phyloP scores from a whole-genome alignment of 1,140 invertebrate species.

The Eubasilissa regina region DNA sequence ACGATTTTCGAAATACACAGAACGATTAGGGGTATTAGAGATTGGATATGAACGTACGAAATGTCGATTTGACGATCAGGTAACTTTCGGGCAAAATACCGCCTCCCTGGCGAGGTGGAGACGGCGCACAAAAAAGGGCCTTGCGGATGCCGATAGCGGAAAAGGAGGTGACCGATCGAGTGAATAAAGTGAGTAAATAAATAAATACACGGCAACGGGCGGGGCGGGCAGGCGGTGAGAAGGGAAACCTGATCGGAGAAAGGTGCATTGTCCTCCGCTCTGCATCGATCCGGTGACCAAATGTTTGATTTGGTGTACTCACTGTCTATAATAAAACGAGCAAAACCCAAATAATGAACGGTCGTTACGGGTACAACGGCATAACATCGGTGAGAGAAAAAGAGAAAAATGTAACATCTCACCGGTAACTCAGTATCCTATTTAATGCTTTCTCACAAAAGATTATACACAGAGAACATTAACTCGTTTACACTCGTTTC shows the following conservation, averaged over 20 bases:
- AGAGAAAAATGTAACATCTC: no score
- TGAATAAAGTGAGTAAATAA: constrained; percentile 26
- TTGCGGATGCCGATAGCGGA: constrained; percentile 25
- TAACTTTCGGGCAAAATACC: neutral
- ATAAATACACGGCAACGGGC: neutral
- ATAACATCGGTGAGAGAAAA: no score
- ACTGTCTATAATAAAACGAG: neutral
- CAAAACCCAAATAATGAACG: neutral
- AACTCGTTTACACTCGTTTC: no score
- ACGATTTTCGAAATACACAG: no score
- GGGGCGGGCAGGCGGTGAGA: neutral
- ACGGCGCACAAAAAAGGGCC: constrained; percentile 10
- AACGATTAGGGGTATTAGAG: no score
- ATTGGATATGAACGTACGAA: no score
- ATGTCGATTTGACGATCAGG: no score
- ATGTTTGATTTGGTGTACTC: constrained; percentile 1
- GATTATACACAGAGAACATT: no score
- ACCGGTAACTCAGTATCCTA: no score
- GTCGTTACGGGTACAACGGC: no score
- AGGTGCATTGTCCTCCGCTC: constrained; percentile 41
- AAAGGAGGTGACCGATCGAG: constrained; percentile 39
- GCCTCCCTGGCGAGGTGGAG: neutral
- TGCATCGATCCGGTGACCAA: constrained; percentile 41
- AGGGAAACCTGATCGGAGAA: constrained; percentile 48
- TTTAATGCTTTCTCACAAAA: no score